A percentile compares a stretch with the other conserved stretches of the same genome.
Conservation (phyloP, 2,888 invertebrate genomes). For the Cataglyphis altisquamis region DNA sequence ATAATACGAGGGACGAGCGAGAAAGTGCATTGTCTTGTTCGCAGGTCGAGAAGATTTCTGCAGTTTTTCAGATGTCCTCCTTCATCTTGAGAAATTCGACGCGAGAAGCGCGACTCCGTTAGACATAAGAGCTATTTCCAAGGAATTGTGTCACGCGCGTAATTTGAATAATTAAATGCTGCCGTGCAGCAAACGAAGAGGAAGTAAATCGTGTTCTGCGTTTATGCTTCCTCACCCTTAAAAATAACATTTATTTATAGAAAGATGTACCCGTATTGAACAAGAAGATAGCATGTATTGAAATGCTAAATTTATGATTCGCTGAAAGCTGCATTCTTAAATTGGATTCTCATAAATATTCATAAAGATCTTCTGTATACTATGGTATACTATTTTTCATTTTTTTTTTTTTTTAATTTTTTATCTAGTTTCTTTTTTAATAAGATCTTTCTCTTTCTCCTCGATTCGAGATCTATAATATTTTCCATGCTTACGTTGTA, state of each 20-base stretch:
- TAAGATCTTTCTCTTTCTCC: slow-evolving; percentile 2
- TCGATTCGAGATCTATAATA: not conserved
- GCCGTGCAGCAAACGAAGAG: slow-evolving; percentile 26
- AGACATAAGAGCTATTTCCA: slow-evolving; percentile 41
- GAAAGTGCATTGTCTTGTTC: slow-evolving; percentile 76
- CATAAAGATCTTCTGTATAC: not conserved
- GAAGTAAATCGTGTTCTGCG: slow-evolving; percentile 12
- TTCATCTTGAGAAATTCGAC: slow-evolving; percentile 52
- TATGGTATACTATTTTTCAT: not conserved
- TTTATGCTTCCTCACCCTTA: not conserved
- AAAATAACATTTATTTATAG: slow-evolving; percentile 18
- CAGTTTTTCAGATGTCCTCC: slow-evolving; percentile 67
- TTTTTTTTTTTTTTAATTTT: not conserved
- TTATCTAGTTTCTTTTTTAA: slow-evolving; percentile 18
- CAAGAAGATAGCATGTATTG: not conserved
- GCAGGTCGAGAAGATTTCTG: slow-evolving; percentile 66
- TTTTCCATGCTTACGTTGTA: slow-evolving; percentile 3
- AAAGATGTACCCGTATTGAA: not conserved
- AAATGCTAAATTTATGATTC: slow-evolving; percentile 18
- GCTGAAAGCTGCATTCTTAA: not conserved
- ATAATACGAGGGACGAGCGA: slow-evolving; percentile 66
- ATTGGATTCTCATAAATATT: not conserved
- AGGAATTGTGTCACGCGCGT: slow-evolving; percentile 43
- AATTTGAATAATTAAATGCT: slow-evolving; percentile 49
- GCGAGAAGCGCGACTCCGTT: not conserved